A percentile compares a stretch with the other conserved stretches of the same genome.
Evolutionary conservation across 2,888 invertebrate species (phyloP).

Genomic region (Eretmocerus hayati): DNA sequence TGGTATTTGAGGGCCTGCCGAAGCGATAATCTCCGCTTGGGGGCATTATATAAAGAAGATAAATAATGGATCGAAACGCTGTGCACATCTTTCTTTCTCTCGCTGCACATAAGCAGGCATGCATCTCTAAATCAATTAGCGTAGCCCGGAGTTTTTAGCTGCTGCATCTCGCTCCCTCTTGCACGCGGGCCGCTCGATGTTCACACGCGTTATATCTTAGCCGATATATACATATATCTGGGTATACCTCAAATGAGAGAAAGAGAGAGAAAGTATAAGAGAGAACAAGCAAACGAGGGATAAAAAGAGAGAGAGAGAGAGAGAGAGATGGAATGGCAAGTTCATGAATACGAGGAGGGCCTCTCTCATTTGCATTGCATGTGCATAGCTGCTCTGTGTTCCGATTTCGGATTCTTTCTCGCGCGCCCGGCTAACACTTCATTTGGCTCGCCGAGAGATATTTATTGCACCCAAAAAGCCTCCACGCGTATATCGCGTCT

Average conservation of each 20-base stretch:
- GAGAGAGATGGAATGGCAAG: neutral
- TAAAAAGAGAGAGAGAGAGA: conserved; percentile 1
- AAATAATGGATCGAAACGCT: conserved; percentile 1
- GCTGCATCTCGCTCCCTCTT: neutral
- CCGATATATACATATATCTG: no score
- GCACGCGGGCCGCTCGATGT: no score
- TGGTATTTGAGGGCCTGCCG: no score
- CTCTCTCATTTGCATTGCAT: conserved; percentile 21
- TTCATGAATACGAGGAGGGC: conserved; percentile 14
- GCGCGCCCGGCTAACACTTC: conserved; percentile 18
- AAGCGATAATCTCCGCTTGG: no score
- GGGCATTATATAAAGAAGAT: no score
- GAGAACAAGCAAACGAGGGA: neutral
- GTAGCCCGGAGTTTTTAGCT: conserved; percentile 9
- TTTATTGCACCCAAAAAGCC: conserved; percentile 10
- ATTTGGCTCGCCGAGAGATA: conserved; percentile 18
- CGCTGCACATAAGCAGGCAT: neutral
- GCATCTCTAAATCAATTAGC: conserved; percentile 15
- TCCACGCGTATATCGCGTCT: neutral
- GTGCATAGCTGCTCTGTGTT: conserved; percentile 21
- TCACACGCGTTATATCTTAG: conserved; percentile 8
- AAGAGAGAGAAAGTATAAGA: conserved; percentile 1
- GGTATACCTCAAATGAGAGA: no score
- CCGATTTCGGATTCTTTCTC: conserved; percentile 23
- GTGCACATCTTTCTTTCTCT: neutral